Evolutionary conservation across 1,140 invertebrate species (phyloP), one percentile per base, ranked within the genome.

Genomic region (Lepidurus packardi): DNA sequence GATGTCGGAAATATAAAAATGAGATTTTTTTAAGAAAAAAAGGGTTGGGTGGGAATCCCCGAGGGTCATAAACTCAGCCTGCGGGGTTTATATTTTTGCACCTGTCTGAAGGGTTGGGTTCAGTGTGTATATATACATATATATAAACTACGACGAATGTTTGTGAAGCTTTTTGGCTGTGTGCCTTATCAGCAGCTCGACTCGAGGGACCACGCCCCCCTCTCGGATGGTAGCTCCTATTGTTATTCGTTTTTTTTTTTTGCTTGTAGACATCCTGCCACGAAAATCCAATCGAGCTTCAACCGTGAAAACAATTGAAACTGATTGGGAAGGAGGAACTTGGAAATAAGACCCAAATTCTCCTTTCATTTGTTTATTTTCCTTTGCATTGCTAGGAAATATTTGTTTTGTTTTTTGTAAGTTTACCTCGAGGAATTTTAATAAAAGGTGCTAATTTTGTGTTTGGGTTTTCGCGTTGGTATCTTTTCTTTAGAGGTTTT

Each of bases 251-350:
- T 65, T 65, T 65, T 47, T 65, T 47, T 47, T 65, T 65, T 21
- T n/a, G 53, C 25, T 65, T 4, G 34, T 34, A 34, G 53, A 65
- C 53, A 65, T 65, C 53, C 53, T 65, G 16, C 16, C 21, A 13
- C 21, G 53, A 16, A 65, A 65, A 65, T 65, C 53, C 21, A 65
- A 21, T 13, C 53, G 13, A 65, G 53, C 53, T 21, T 21, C 53
- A n/a, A 65, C 53, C 53, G 53, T 65, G 53, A 65, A 65, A 65
- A 65, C 53, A 65, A 65, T 65, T 65, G 53, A 13, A 65, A 65
- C 53, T 65, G 53, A 65, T 65, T 65, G 53, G 53, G 53, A 16
- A 65, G 21, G 53, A 21, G 53, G 13, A 21, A 7, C 16, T 13
- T 9, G 53, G n/a, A 6, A 9, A 9, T 0, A 7, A 21, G 0